These are phyloP conservation scores for Echinometra lucunter DNA, from an alignment of 53 echinoderm and acorn worm genomes.

Conservation along the genomic window DNA sequence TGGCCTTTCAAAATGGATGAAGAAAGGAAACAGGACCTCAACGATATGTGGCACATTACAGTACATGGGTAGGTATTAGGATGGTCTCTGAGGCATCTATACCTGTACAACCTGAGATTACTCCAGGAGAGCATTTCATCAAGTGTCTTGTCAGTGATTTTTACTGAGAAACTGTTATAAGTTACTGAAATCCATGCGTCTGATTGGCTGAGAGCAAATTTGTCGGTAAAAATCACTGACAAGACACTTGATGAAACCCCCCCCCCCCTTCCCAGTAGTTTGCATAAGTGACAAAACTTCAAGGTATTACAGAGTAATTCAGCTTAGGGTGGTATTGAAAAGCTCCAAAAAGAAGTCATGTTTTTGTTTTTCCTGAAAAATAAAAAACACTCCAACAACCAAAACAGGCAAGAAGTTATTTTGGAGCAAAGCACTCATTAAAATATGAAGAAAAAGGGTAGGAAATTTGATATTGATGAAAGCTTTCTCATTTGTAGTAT, in stretches of 20 bases:
- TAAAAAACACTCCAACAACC: neutral
- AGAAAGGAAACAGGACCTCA: constrained; percentile 82
- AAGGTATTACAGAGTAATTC: neutral
- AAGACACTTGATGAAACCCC: too few species aligned
- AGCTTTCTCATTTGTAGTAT: neutral
- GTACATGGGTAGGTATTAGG: constrained; percentile 88
- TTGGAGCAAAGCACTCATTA: neutral
- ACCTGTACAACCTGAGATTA: too few species aligned
- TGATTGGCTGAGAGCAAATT: too few species aligned
- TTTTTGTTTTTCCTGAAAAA: neutral
- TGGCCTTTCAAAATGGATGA: constrained; percentile 98
- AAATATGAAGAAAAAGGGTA: neutral
- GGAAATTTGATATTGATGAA: neutral
- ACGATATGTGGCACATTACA: constrained; percentile 98
- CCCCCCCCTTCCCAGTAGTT: neutral
- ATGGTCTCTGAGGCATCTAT: neutral
- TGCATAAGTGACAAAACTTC: neutral
- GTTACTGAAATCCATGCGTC: too few species aligned
- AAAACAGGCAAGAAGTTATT: neutral
- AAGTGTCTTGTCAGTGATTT: too few species aligned
- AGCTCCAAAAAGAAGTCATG: neutral
- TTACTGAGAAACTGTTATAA: too few species aligned
- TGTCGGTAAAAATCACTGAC: too few species aligned
- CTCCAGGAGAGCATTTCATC: too few species aligned
- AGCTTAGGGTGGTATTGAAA: neutral